Evolutionary conservation across 2,888 invertebrate species (phyloP).

Genomic region (Hofmannophila pseudospretella): DNA sequence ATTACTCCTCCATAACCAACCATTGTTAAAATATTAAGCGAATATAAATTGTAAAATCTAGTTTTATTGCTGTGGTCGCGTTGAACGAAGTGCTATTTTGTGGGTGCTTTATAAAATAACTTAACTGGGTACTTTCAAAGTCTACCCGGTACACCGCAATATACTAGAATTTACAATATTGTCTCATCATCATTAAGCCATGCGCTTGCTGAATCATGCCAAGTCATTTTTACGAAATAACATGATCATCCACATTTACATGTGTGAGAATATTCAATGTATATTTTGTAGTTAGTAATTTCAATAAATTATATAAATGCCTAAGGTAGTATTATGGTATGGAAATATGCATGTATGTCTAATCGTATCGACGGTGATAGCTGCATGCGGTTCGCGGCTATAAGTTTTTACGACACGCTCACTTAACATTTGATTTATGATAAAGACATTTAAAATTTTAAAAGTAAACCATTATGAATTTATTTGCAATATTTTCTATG

Average conservation of each 20-base stretch:
- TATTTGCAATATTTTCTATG: too few relatives aligned
- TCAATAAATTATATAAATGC: neutral
- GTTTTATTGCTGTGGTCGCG: neutral
- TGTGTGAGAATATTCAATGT: neutral
- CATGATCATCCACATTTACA: neutral
- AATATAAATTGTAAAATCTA: conserved; percentile 6
- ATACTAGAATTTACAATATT: conserved; percentile 8
- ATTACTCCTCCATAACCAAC: conserved; percentile 1
- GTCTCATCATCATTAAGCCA: conserved; percentile 10
- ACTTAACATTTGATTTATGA: too few relatives aligned
- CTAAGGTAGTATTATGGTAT: neutral
- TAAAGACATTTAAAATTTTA: neutral
- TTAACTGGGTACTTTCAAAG: conserved; percentile 3
- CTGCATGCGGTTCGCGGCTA: too few relatives aligned
- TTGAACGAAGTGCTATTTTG: conserved; percentile 8
- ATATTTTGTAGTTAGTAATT: neutral
- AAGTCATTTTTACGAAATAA: neutral
- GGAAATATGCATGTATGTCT: too few relatives aligned
- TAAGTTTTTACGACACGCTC: too few relatives aligned
- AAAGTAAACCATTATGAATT: too few relatives aligned
- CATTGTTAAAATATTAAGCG: neutral
- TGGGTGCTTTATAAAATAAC: conserved; percentile 6
- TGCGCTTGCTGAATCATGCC: conserved; percentile 1
- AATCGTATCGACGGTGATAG: too few relatives aligned
- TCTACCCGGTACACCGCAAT: conserved; percentile 3